Evolutionary conservation across 2,888 invertebrate genomes (phyloP).

Genomic region (Coelopa pilipes): DNA sequence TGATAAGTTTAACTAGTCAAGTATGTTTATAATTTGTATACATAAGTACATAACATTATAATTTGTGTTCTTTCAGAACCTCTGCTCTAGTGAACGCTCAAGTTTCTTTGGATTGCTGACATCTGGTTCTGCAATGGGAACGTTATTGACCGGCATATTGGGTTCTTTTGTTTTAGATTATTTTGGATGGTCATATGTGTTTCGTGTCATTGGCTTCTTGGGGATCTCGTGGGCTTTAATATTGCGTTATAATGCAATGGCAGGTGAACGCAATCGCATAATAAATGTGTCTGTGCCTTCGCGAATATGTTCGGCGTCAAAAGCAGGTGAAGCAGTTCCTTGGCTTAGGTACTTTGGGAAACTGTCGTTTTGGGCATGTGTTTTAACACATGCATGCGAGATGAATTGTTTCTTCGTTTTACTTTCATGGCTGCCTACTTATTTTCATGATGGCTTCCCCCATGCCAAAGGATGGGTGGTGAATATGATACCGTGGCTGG

Average conservation of each 20-base stretch:
- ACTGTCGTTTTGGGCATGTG: conserved; percentile 76
- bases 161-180: conserved; percentile 75
- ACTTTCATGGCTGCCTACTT: conserved; percentile 79
- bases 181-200: conserved; percentile 75
- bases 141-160: conserved; percentile 74
- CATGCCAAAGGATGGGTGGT: conserved; percentile 77
- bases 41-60: not conserved
- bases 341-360: conserved; percentile 72
- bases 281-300: conserved; percentile 65
- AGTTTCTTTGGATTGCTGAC: conserved; percentile 75
- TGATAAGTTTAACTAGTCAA: conserved; percentile 75
- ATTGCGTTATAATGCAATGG: conserved; percentile 70
- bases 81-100: conserved; percentile 73
- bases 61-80: conserved; percentile 62
- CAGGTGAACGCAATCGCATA: conserved; percentile 62
- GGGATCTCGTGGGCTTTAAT: conserved; percentile 71
- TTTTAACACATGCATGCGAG: conserved; percentile 77
- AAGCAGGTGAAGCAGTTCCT: conserved; percentile 67
- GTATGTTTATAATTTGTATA: conserved; percentile 37
- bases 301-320: conserved; percentile 64
- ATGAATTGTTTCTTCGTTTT: conserved; percentile 79
- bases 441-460: conserved; percentile 78
- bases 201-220: conserved; percentile 72
- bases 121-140: conserved; percentile 73
- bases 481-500: conserved; percentile 78